Evolutionary conservation across 2,113 vertebrate species (phyloP).

Genomic region (Danio rerio): DNA sequence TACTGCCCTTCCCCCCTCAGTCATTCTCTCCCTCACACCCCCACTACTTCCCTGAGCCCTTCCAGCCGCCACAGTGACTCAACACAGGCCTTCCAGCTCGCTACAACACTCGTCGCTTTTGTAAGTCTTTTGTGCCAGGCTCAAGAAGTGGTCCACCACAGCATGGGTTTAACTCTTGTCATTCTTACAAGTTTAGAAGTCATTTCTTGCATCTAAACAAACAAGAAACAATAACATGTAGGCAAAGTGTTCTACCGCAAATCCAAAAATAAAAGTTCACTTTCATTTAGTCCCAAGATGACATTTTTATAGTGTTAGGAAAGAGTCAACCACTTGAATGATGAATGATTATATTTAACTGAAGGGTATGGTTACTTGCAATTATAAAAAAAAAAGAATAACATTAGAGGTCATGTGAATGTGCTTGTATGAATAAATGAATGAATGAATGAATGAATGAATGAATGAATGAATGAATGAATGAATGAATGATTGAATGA

Average conservation of each 20-base stretch:
- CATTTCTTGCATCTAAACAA: not conserved
- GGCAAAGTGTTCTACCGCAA: not conserved
- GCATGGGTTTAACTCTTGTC: not conserved
- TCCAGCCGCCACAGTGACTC: constrained; percentile 48
- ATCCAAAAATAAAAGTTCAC: not conserved
- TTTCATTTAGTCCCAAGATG: not conserved
- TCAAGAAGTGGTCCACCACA: not conserved
- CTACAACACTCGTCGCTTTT: constrained; percentile 43
- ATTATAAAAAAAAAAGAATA: too few relatives aligned
- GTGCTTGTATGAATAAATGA: too few relatives aligned
- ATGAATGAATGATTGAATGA: too few relatives aligned
- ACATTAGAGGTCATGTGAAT: too few relatives aligned
- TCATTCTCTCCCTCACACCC: constrained; percentile 42
- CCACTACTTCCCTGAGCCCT: constrained; percentile 61
- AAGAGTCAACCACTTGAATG: not conserved
- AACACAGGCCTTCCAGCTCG: constrained; percentile 29
- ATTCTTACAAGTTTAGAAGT: not conserved
- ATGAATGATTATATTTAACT: not conserved
- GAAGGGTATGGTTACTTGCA: too few relatives aligned
- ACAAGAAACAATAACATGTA: not conserved
- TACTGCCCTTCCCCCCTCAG: constrained; percentile 67
- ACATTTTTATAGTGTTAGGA: not conserved
- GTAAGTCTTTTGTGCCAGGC: not conserved
- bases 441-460: too few relatives aligned
- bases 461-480: too few relatives aligned